A percentile compares a stretch with the other conserved stretches of the same genome.
Conservation (phyloP, 2,113 vertebrate species). For the Hucho hucho region DNA sequence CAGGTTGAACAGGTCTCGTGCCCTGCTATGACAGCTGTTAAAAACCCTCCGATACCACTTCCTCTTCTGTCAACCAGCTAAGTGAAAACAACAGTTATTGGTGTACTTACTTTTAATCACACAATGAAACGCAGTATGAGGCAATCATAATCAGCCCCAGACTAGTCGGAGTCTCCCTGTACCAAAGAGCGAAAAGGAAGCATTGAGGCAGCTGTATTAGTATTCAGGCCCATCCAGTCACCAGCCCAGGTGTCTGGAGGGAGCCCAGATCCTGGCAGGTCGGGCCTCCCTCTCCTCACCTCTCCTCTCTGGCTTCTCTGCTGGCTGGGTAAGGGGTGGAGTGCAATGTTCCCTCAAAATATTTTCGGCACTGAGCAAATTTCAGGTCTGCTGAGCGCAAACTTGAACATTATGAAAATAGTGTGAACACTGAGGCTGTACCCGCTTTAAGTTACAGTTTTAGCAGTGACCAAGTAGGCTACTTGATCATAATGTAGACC, state of each 20-base stretch:
- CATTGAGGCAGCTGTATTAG: slow-evolving; percentile 52
- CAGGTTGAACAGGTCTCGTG: slow-evolving; percentile 60
- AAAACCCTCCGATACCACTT: slow-evolving; percentile 6
- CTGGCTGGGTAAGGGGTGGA: slow-evolving; percentile 38
- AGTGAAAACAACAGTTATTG: slow-evolving; percentile 12
- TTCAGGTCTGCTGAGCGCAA: no score
- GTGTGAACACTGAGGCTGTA: no score
- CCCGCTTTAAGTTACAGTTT: no score
- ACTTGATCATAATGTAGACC: no score
- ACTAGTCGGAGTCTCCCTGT: slow-evolving; percentile 10
- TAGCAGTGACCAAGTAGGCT: no score
- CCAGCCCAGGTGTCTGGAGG: slow-evolving; percentile 57
- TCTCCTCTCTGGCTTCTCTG: slow-evolving; percentile 12
- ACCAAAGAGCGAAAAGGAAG: slow-evolving; percentile 46
- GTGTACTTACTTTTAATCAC: slow-evolving; percentile 30
- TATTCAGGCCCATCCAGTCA: slow-evolving; percentile 45
- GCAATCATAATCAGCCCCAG: slow-evolving; percentile 27
- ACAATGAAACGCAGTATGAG: slow-evolving; percentile 35
- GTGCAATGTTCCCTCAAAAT: no score
- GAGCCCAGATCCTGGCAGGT: slow-evolving; percentile 31
- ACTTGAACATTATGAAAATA: no score
- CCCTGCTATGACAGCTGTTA: neutral
- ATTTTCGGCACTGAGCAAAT: no score
- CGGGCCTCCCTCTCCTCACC: slow-evolving; percentile 8
- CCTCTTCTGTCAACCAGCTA: slow-evolving; percentile 4